These are phyloP conservation scores for Actenoides hombroni DNA, from an alignment of 2,113 vertebrate species.

Conservation along the genomic window DNA sequence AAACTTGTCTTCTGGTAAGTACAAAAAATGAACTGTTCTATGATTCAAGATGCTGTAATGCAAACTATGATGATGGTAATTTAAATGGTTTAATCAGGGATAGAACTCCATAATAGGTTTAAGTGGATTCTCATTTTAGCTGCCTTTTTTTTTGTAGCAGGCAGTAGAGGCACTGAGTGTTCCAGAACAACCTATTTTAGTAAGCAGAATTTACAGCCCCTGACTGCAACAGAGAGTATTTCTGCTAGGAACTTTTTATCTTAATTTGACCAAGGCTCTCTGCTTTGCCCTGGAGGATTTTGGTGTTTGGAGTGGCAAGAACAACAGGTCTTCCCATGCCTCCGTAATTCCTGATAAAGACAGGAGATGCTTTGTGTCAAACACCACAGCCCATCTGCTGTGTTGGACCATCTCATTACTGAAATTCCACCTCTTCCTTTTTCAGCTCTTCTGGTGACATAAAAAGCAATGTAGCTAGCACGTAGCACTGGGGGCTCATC, in stretches of 20 bases:
- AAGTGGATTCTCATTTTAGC: background rate
- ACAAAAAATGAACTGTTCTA: background rate
- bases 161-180: background rate
- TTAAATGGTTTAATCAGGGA: slow-evolving; percentile 8
- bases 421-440: background rate
- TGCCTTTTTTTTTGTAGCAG: background rate
- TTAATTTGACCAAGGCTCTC: background rate
- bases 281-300: background rate
- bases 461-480: background rate
- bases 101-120: background rate
- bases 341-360: background rate
- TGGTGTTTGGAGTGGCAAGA: background rate
- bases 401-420: background rate
- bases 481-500: fast-evolving
- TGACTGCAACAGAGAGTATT: background rate
- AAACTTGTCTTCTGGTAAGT: background rate
- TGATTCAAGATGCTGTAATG: background rate
- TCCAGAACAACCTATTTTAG: background rate
- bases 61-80: background rate
- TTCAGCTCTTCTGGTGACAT: background rate
- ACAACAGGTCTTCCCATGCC: background rate
- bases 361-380: background rate
- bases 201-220: background rate
- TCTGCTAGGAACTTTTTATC: background rate
- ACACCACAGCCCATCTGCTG: background rate